phyloP scores from a whole-genome alignment of 2,888 invertebrate genomes.

The Antheraea assamensis region DNA sequence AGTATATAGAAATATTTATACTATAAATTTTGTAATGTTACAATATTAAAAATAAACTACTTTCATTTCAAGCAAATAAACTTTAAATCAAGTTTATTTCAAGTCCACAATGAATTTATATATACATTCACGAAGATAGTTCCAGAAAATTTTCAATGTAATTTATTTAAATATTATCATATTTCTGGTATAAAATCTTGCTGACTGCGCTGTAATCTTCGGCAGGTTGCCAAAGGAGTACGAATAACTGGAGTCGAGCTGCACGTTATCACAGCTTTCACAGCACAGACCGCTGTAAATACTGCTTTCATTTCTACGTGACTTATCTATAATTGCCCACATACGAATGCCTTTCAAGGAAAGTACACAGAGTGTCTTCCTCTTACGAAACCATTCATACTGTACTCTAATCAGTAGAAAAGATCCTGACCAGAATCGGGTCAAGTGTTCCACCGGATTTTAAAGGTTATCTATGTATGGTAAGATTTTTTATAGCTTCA shows the following conservation, averaged over 20 bases:
- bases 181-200: constrained; percentile 34
- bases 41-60: neutral
- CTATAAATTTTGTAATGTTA: neutral
- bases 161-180: constrained; percentile 22
- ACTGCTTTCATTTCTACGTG: constrained; percentile 70
- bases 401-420: constrained; percentile 54
- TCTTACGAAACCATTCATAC: constrained; percentile 73
- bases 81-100: constrained; percentile 10
- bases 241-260: constrained; percentile 28
- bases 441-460: constrained; percentile 60
- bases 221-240: constrained; percentile 28
- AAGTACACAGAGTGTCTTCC: constrained; percentile 70
- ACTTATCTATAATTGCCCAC: constrained; percentile 82
- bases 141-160: constrained; percentile 5
- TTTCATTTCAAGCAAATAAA: neutral
- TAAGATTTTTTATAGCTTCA: constrained; percentile 29
- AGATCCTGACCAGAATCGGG: constrained; percentile 66
- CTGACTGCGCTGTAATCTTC: constrained; percentile 37
- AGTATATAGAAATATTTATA: no score
- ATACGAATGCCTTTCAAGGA: constrained; percentile 79
- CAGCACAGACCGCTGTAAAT: constrained; percentile 66
- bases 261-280: constrained; percentile 59
- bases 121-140: neutral
- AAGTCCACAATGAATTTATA: neutral
- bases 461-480: constrained; percentile 56